Percentiles rank a stretch among this genome's conserved stretches.
Conservation (phyloP, 2,113 vertebrate species). For the Puffinus mauretanicus region DNA sequence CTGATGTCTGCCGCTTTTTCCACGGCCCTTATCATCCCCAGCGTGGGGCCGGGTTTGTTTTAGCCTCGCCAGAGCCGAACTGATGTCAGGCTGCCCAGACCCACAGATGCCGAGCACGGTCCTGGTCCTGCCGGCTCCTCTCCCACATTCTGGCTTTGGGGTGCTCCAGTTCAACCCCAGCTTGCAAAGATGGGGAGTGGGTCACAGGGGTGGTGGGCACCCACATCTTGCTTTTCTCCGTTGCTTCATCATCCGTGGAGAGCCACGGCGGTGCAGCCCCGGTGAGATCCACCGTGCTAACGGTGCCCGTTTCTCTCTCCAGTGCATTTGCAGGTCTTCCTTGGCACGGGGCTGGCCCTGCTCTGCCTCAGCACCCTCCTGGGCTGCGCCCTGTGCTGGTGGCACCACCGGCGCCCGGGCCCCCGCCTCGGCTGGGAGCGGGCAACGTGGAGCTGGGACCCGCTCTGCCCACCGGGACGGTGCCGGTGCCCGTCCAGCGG, state of each 20-base stretch:
- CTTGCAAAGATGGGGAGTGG: too few species aligned
- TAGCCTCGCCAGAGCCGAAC: background rate
- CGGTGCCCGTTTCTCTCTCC: background rate
- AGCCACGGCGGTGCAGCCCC: background rate
- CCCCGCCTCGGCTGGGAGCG: constrained; percentile 7
- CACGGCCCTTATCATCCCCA: background rate
- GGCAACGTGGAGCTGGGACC: constrained; percentile 47
- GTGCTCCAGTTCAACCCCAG: background rate
- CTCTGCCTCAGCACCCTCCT: constrained; percentile 79
- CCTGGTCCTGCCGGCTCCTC: background rate
- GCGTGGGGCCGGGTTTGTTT: background rate
- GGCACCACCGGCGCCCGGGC: background rate
- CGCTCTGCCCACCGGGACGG: background rate
- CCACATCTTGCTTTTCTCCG: background rate
- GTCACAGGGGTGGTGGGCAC: background rate
- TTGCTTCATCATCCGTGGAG: background rate
- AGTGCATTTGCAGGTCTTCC: constrained; percentile 77
- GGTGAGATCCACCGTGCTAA: rapidly evolving
- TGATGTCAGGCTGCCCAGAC: background rate
- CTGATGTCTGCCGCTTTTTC: background rate
- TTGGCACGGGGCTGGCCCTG: constrained; percentile 74
- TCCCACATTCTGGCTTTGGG: background rate
- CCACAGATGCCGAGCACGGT: rapidly evolving
- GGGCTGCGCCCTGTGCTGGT: constrained; percentile 76
- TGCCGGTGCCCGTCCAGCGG: constrained; percentile 67